Evolutionary conservation across 2,888 invertebrate species (phyloP), one percentile per base, ranked within the genome.

Genomic region (Meta bourneti): DNA sequence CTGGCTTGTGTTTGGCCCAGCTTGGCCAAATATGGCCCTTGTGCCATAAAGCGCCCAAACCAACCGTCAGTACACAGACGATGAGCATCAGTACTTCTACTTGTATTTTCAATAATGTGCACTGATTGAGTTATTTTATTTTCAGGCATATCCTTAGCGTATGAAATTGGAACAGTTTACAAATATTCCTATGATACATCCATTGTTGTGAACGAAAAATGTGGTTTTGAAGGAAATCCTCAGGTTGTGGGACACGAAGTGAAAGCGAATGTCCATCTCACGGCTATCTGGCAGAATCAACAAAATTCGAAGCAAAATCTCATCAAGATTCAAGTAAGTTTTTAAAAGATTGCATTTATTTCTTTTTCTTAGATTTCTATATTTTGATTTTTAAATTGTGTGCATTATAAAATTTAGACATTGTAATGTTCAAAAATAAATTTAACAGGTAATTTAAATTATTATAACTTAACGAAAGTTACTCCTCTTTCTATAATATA

Each of bases 101-200:
- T 34, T 34, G 34, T 4, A 34, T 34, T 34, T 34, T 34, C 34
- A 34, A 34, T 34, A 34, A 34, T 34, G 34, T 34, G 34, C 4
- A 4, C 4, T 34, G 34, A 34, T 34, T 34, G 34, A 34, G 34
- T 34, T 34, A 34, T 34, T 52, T 77, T 74, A 49, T 52, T 77
- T 71, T 49, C 74, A 91, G 90, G 78, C 0, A n/a, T 77, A 8
- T 49, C 48, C 1, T 49, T 77, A 13, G 82, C 78, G 9, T 91
- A 83, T 13, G 87, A 91, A n/a, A 61, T 83, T 2, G 91, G 91
- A 34, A 34, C 70, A 9, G 49, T 7, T 6, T 19, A 87, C n/a
- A 87, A 61, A 49, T 91, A 91, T 52, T 71, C 61, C 48, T 91
- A 91, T 34, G 91, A 87, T 13, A 91, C 91, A 8, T 72, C 77